Conservation (phyloP, 2,888 invertebrate species). For the Tetragnatha montana region DNA sequence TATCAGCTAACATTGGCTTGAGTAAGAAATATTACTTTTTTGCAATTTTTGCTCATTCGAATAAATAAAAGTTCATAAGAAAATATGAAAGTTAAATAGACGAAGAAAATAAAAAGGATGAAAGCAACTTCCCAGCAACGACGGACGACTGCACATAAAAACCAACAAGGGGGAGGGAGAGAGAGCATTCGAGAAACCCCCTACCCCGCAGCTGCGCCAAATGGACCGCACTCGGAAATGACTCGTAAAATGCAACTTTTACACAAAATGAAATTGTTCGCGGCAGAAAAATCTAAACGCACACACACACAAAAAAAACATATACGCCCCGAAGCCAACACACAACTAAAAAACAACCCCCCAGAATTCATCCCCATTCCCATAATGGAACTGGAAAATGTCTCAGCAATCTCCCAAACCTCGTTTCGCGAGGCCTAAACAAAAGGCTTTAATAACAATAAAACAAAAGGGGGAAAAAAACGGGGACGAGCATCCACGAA, state of each 20-base stretch:
- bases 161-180: not conserved
- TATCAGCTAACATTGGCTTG: no score
- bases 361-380: constrained; percentile 8
- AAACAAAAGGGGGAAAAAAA: constrained; percentile 7
- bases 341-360: not conserved
- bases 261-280: constrained; percentile 18
- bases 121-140: not conserved
- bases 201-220: not conserved
- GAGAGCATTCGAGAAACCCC: not conserved
- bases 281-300: not conserved
- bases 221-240: not conserved
- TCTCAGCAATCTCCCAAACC: constrained; percentile 32
- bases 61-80: not conserved
- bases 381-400: constrained; percentile 44
- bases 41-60: not conserved
- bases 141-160: not conserved
- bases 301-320: not conserved
- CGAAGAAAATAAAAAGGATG: not conserved
- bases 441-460: not conserved
- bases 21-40: not conserved
- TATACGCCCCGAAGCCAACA: not conserved
- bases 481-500: constrained; percentile 10
- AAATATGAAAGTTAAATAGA: not conserved
- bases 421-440: constrained; percentile 17
- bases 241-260: constrained; percentile 19